Evolutionary conservation across 2,797 vertebrate species (phyloP).

Genomic region (Brotogeris chrysoptera): DNA sequence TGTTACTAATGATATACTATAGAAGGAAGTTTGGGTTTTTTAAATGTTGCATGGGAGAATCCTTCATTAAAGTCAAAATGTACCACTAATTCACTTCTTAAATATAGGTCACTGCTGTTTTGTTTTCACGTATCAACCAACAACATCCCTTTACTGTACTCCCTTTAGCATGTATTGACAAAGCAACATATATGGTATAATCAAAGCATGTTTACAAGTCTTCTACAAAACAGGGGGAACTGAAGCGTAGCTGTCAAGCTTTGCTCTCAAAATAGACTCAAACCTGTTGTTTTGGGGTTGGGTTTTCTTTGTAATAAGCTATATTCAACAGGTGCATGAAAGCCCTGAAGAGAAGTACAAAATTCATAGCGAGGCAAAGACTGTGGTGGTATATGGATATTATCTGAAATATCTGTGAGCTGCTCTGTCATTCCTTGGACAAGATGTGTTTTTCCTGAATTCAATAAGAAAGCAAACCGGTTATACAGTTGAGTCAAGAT

Average conservation of each 20-base stretch:
- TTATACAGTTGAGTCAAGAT: background rate
- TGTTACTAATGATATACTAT: background rate
- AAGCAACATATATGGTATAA: slow-evolving; percentile 53
- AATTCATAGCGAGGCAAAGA: background rate
- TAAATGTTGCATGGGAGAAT: background rate
- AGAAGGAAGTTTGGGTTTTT: background rate
- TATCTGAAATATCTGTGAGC: slow-evolving; percentile 24
- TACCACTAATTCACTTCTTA: background rate
- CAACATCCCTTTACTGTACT: slow-evolving; percentile 52
- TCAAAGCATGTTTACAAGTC: slow-evolving; percentile 67
- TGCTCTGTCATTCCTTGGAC: background rate
- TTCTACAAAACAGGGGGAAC: slow-evolving; percentile 29
- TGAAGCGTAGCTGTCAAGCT: slow-evolving; percentile 56
- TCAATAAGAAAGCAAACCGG: background rate
- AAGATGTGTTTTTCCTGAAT: background rate
- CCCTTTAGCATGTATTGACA: slow-evolving; percentile 55
- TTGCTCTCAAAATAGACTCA: slow-evolving; percentile 47
- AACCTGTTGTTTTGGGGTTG: background rate
- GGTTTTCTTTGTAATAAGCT: background rate
- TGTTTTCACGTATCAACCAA: slow-evolving; percentile 29
- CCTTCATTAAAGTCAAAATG: background rate
- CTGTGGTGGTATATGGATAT: background rate
- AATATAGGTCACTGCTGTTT: slow-evolving; percentile 54
- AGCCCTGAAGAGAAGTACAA: slow-evolving; percentile 14
- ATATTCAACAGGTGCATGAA: slow-evolving; percentile 36